Evolutionary conservation across 1,140 invertebrate genomes (phyloP).

Genomic region (Coelopa frigida): DNA sequence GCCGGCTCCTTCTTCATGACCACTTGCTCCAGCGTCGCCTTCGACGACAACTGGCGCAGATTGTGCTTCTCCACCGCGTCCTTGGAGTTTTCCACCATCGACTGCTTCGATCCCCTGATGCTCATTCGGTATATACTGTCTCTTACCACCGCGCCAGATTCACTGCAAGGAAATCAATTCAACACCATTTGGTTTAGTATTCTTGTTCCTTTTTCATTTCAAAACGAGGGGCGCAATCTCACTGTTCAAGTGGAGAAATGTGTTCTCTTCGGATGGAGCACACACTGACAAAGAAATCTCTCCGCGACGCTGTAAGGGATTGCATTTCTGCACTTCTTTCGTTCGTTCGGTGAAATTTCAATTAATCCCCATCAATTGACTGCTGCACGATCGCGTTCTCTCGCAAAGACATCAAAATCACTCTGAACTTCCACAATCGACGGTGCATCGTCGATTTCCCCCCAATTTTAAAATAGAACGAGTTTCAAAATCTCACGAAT

Average conservation of each 20-base stretch:
- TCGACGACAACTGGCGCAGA: slow-evolving; percentile 1
- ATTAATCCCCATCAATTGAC: neutral
- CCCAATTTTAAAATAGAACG: neutral
- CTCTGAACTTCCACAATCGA: too few species aligned
- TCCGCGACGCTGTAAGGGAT: slow-evolving; percentile 1
- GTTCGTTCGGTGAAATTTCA: neutral
- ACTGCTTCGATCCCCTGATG: slow-evolving; percentile 9
- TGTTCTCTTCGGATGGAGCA: slow-evolving; percentile 5
- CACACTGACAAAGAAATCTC: slow-evolving; percentile 7
- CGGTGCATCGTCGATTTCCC: too few species aligned
- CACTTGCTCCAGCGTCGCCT: neutral
- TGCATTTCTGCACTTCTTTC: slow-evolving; percentile 1
- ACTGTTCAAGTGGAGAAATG: slow-evolving; percentile 9
- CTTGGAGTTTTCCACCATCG: neutral
- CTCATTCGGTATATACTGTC: slow-evolving; percentile 9
- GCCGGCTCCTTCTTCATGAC: neutral
- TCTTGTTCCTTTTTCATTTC: slow-evolving; percentile 3
- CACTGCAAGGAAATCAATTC: slow-evolving; percentile 8
- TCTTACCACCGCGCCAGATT: slow-evolving; percentile 9
- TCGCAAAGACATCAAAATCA: too few species aligned
- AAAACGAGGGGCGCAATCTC: neutral
- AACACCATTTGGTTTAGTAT: too few species aligned
- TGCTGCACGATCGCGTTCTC: neutral
- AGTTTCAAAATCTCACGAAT: neutral
- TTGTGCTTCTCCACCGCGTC: slow-evolving; percentile 1